A percentile compares a stretch with the other conserved stretches of the same genome.
Evolutionary conservation across 2,113 vertebrate species (phyloP).

Genomic region (Cinclus mexicanus): DNA sequence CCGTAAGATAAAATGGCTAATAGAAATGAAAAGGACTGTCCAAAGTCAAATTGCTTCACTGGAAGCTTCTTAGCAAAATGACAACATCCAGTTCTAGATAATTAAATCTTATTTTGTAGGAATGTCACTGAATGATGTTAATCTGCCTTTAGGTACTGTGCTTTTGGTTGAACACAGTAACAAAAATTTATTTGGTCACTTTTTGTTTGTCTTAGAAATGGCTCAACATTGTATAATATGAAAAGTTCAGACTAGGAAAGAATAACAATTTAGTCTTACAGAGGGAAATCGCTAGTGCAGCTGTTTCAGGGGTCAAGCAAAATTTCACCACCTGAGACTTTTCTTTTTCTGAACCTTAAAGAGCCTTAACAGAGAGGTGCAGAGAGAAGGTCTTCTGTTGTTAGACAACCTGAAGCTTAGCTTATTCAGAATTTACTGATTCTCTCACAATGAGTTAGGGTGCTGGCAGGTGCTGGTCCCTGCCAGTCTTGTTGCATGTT

Average conservation of each 20-base stretch:
- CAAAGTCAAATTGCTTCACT: background rate
- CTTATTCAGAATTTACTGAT: background rate
- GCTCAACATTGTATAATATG: background rate
- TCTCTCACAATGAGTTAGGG: background rate
- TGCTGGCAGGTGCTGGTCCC: background rate
- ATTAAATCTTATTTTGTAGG: conserved; percentile 34
- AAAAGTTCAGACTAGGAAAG: background rate
- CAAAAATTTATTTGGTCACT: conserved; percentile 2
- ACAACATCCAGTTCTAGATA: conserved; percentile 1
- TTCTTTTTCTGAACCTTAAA: background rate
- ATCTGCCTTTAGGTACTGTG: conserved; percentile 36
- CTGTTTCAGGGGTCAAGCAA: background rate
- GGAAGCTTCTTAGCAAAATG: conserved; percentile 32
- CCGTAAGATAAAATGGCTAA: conserved; percentile 27
- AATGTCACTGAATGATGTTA: conserved; percentile 13
- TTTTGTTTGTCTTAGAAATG: background rate
- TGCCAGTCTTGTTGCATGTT: background rate
- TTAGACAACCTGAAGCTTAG: background rate
- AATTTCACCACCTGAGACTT: background rate
- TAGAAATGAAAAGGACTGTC: background rate
- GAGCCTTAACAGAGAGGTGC: background rate
- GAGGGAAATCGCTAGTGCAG: background rate
- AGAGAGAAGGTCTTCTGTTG: background rate
- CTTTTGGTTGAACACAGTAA: conserved; percentile 11
- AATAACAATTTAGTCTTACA: background rate